Evolutionary conservation across 35 echinoderm and acorn worm species (phyloP).

Genomic region (Acanthaster planci): DNA sequence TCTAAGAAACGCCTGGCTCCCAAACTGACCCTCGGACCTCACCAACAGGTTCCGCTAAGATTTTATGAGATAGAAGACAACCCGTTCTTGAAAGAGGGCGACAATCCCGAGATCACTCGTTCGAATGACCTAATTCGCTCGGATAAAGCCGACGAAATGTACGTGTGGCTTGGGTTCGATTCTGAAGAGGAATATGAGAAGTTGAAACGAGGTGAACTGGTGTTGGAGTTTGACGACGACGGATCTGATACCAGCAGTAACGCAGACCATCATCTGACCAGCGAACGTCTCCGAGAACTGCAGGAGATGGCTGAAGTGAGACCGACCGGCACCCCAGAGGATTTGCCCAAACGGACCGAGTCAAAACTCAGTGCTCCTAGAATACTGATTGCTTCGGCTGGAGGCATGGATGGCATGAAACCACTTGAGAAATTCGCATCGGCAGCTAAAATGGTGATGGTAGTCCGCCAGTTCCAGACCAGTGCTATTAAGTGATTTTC

Average conservation of each 20-base stretch:
- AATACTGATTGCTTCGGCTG: conserved; percentile 33
- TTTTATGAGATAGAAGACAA: conserved; percentile 53
- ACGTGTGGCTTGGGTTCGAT: conserved; percentile 77
- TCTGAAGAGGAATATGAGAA: conserved; percentile 41
- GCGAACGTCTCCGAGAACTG: neutral
- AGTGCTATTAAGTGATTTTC: neutral
- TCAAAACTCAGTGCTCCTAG: conserved; percentile 38
- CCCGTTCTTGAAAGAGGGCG: conserved; percentile 62
- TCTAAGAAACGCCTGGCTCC: neutral
- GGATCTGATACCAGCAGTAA: conserved; percentile 13
- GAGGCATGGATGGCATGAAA: neutral
- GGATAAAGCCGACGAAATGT: conserved; percentile 66
- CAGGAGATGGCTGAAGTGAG: neutral
- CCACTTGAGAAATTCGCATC: conserved; percentile 33
- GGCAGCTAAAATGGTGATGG: conserved; percentile 46
- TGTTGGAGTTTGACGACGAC: conserved; percentile 1
- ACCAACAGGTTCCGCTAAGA: conserved; percentile 25
- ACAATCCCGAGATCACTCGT: conserved; percentile 57
- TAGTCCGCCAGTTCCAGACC: conserved; percentile 47
- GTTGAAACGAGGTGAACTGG: conserved; percentile 31
- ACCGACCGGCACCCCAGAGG: neutral
- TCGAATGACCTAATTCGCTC: conserved; percentile 24
- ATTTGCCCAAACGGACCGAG: neutral
- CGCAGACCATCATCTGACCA: neutral
- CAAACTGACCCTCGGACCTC: neutral